phyloP scores from a whole-genome alignment of 1,140 invertebrate species.

The Radopholus similis region DNA sequence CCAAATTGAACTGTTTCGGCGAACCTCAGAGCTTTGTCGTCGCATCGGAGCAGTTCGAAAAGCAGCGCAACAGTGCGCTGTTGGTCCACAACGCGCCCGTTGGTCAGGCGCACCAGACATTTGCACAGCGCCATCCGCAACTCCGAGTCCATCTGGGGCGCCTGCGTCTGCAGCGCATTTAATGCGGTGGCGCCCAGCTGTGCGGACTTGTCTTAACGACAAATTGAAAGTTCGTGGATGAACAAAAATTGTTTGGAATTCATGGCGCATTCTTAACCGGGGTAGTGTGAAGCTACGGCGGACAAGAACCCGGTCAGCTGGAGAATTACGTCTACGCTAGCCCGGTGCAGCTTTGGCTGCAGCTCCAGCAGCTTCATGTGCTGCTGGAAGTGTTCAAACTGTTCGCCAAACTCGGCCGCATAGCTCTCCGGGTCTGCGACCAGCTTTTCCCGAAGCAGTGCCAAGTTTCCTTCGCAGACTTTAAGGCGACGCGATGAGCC shows the following conservation, averaged over 20 bases:
- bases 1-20: conserved; percentile 1
- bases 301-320: conserved; percentile 46
- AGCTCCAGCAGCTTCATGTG: conserved; percentile 53
- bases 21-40: conserved; percentile 51
- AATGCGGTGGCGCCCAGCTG: neutral
- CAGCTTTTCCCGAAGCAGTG: conserved; percentile 43
- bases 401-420: conserved; percentile 54
- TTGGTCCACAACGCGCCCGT: conserved; percentile 31
- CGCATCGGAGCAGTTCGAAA: conserved; percentile 54
- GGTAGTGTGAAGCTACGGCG: conserved; percentile 38
- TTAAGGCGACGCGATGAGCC: conserved; percentile 6
- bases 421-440: conserved; percentile 55
- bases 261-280: conserved; percentile 27
- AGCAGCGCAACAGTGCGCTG: conserved; percentile 46
- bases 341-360: conserved; percentile 50
- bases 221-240: neutral
- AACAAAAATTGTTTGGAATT: neutral
- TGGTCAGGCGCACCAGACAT: conserved; percentile 40
- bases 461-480: conserved; percentile 42
- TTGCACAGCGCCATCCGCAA: conserved; percentile 52
- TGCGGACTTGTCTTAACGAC: neutral
- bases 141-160: conserved; percentile 41
- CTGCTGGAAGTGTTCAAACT: conserved; percentile 52
- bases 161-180: neutral
- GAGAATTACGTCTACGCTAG: conserved; percentile 41